Base-by-base conservation (phyloP, 2,888 invertebrate genomes). In the Trichopria drosophilae region DNA sequence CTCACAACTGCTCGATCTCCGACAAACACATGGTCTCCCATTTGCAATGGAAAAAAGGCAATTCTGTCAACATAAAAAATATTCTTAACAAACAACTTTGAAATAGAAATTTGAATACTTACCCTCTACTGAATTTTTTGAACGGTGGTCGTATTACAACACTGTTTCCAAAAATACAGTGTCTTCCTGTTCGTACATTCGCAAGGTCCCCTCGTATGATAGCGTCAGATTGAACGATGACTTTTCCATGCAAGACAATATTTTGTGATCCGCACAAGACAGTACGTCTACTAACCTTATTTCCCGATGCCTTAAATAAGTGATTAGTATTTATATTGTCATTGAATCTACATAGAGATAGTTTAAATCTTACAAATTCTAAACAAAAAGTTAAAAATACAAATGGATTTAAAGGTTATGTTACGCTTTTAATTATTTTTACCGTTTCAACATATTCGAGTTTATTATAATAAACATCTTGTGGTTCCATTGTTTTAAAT, bases 101-200 rank as follows among this genome's bases (percentile, higher is more conserved):
- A 16, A 31, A 40, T 13, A 32, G 19, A 28, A 26, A 18, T 28
- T 13, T 51, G n/a, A 23, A 23, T 53, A 64, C 72, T 69, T 77
- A 93, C 92, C 97, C 97, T 84, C 95, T 97, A 73, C 93, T 94
- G 71, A 98, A 98, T 77, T 96, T 95, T 74, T 99, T 99, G 71
- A 94, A 96, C 10, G 98, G 94, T 23, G 99, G 99, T 46, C 99
- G 79, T 61, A 99, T 90, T 1, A 99, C 93, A 16, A 95, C 92
- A 62, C 90, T 87, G 75, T 87, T 90, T 66, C 94, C 91, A 50
- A 99, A 91, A 45, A 98, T 90, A 77, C 96, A 97, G 76, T 93
- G 93, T 59, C 97, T 82, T 1, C 99, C 99, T 29, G 94, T 92
- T 72, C 95, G 83, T 0, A 99, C 95, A 78, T 93, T 94, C 0